Conservation (phyloP, 2,797 vertebrate species). For the Propithecus perrieri region DNA sequence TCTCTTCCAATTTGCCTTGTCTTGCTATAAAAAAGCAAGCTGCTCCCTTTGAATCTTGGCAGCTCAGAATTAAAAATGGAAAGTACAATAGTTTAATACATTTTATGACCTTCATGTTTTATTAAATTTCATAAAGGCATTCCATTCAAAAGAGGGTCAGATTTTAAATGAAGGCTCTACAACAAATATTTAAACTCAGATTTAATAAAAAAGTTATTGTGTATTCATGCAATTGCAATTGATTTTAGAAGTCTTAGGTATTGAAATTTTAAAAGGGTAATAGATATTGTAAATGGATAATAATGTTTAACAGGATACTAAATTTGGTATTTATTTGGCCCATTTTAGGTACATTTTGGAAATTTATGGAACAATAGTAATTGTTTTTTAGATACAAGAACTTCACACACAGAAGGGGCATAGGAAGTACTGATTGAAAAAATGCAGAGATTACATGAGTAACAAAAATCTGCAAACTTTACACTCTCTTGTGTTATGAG, state of each 20-base stretch:
- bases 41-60: slow-evolving; percentile 51
- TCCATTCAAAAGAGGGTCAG: slow-evolving; percentile 78
- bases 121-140: slow-evolving; percentile 81
- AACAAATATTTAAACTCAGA: slow-evolving; percentile 81
- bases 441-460: slow-evolving; percentile 19
- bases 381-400: slow-evolving; percentile 66
- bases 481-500: background rate
- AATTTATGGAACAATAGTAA: slow-evolving; percentile 69
- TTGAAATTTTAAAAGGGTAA: slow-evolving; percentile 79
- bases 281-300: slow-evolving; percentile 79
- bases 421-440: slow-evolving; percentile 66
- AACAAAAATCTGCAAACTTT: slow-evolving; percentile 51
- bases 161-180: slow-evolving; percentile 79
- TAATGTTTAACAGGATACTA: slow-evolving; percentile 76
- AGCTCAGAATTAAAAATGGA: slow-evolving; percentile 78
- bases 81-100: slow-evolving; percentile 76
- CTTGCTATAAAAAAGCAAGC: slow-evolving; percentile 51
- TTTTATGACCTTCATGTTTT: slow-evolving; percentile 82
- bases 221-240: slow-evolving; percentile 76
- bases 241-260: slow-evolving; percentile 76
- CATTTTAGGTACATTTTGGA: slow-evolving; percentile 75
- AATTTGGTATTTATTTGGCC: slow-evolving; percentile 76
- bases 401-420: slow-evolving; percentile 20
- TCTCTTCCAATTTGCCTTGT: slow-evolving; percentile 23
- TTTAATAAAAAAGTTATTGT: slow-evolving; percentile 81